Percentiles rank a stretch among this genome's conserved stretches.
Conservation (phyloP, 1,140 invertebrate genomes). For the Drosophila persimilis region DNA sequence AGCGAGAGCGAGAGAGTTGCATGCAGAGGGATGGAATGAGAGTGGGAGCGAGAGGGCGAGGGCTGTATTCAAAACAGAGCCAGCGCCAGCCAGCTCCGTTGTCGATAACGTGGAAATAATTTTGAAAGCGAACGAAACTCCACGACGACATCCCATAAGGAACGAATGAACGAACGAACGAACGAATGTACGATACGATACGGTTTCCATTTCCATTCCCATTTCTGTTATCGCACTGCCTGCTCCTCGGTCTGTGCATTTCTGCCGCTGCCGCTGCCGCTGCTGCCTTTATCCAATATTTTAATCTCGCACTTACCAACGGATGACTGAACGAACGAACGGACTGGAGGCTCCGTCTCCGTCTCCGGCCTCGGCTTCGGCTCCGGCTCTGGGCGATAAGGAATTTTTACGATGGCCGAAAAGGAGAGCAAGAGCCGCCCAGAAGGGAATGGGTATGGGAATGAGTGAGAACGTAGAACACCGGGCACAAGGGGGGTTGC, state of each 20-base stretch:
- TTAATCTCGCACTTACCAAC: constrained; percentile 80
- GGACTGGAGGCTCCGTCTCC: constrained; percentile 26
- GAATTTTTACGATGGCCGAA: constrained; percentile 50
- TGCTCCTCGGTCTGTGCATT: constrained; percentile 55
- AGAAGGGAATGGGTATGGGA: not conserved
- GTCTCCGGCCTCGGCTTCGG: not conserved
- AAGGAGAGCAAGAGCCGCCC: constrained; percentile 7
- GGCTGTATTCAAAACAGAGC: constrained; percentile 66
- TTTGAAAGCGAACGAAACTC: constrained; percentile 31
- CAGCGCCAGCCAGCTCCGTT: constrained; percentile 11
- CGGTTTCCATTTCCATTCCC: constrained; percentile 66
- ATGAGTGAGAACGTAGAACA: not conserved
- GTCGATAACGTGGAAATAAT: constrained; percentile 65
- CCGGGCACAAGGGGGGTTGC: constrained; percentile 33
- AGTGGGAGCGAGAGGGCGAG: constrained; percentile 1
- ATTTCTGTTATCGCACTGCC: constrained; percentile 42
- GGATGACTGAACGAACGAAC: constrained; percentile 50
- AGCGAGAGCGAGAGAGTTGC: constrained; percentile 6
- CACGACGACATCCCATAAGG: too few species aligned
- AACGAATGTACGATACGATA: constrained; percentile 45
- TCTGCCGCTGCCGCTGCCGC: constrained; percentile 26
- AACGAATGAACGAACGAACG: not conserved
- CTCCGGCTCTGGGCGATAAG: constrained; percentile 45
- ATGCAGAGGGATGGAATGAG: not conserved
- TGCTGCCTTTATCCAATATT: constrained; percentile 70